These are phyloP conservation scores for Heliornis fulica DNA, from an alignment of 2,113 vertebrate genomes.

Conservation along the genomic window DNA sequence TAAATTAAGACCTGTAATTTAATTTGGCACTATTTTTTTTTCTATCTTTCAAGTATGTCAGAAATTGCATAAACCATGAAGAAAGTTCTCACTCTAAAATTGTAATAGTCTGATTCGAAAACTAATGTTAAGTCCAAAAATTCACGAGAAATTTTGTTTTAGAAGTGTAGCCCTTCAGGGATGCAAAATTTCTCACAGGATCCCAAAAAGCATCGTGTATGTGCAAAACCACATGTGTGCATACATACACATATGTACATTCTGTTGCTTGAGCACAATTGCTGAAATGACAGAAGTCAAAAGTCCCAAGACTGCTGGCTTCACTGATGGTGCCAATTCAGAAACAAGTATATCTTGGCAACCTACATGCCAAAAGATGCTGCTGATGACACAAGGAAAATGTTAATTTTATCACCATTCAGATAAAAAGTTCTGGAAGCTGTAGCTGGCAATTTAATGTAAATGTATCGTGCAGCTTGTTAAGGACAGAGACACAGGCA, in stretches of 20 bases:
- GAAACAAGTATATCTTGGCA: not conserved
- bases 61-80: not conserved
- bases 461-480: not conserved
- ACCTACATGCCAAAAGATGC: not conserved
- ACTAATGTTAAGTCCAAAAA: not conserved
- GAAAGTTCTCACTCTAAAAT: not conserved
- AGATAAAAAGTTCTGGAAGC: not conserved
- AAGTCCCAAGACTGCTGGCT: not conserved
- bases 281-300: not conserved
- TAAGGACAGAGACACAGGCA: not conserved
- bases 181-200: not conserved
- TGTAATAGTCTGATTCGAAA: not conserved
- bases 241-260: not conserved
- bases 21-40: not conserved
- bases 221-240: accelerated
- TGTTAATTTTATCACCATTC: not conserved
- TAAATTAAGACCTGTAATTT: not conserved
- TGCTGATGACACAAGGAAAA: not conserved
- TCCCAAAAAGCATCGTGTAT: not conserved
- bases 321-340: not conserved
- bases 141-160: not conserved
- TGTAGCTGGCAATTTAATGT: not conserved
- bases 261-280: not conserved
- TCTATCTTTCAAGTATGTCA: not conserved
- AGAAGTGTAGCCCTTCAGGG: not conserved